phyloP scores from a whole-genome alignment of 2,113 vertebrate genomes.

The Neolamprologus brichardi region DNA sequence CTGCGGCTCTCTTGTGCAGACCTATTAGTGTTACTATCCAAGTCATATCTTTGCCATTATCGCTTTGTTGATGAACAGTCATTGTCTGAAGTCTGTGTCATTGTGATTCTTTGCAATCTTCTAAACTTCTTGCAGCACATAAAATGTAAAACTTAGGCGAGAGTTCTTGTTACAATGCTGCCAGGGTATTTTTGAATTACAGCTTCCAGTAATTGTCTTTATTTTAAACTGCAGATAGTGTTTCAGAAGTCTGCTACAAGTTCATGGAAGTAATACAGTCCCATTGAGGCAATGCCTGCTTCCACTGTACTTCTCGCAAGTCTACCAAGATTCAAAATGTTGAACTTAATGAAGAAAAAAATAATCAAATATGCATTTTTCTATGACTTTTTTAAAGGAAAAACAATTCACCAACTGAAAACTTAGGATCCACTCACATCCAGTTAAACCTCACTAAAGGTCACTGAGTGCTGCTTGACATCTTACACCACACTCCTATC shows the following conservation, averaged over 20 bases:
- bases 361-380: not conserved
- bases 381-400: not conserved
- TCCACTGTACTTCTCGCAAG: not conserved
- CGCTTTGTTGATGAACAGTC: not conserved
- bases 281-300: not conserved
- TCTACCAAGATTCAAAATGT: not conserved
- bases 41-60: not conserved
- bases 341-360: not conserved
- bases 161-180: not conserved
- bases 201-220: not conserved
- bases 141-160: not conserved
- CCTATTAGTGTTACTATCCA: not conserved
- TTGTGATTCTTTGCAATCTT: not conserved
- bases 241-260: not conserved
- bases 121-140: not conserved
- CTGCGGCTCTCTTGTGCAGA: not conserved
- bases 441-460: not conserved
- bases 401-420: not conserved
- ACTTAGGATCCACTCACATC: not conserved
- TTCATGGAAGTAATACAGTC: not conserved
- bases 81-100: not conserved
- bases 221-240: not conserved
- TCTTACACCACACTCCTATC: slow-evolving; percentile 2
- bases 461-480: slow-evolving; percentile 25
- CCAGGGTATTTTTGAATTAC: slow-evolving; percentile 1